These are phyloP conservation scores for Pantherophis vulpinus DNA, from an alignment of 2,797 vertebrate genomes.

Conservation along the genomic window DNA sequence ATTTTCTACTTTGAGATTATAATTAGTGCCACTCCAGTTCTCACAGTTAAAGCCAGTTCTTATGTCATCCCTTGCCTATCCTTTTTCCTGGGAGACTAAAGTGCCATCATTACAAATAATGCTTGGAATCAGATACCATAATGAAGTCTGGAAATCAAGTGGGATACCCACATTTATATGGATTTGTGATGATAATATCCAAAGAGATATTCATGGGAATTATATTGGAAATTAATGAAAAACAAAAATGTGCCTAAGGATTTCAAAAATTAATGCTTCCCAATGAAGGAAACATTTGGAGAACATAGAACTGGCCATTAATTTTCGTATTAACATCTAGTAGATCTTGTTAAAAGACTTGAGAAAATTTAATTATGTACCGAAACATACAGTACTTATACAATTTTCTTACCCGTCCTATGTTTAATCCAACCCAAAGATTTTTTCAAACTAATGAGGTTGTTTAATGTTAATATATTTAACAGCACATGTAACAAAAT, in stretches of 20 bases:
- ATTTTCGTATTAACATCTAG: not conserved
- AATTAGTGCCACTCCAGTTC: slow-evolving; percentile 7
- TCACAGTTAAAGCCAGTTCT: slow-evolving; percentile 4
- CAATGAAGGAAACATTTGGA: not conserved
- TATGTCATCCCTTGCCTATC: not conserved
- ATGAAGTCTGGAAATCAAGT: not conserved
- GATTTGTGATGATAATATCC: not conserved
- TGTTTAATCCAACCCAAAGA: not conserved
- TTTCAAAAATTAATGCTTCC: not conserved
- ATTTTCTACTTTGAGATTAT: not conserved
- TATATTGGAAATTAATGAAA: not conserved
- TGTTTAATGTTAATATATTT: too few relatives aligned
- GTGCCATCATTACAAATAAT: not conserved
- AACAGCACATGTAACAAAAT: too few relatives aligned
- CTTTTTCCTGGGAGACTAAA: slow-evolving; percentile 6
- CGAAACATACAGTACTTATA: not conserved
- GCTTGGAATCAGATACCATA: not conserved
- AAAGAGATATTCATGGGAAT: not conserved
- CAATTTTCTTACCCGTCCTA: not conserved
- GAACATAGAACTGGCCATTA: not conserved
- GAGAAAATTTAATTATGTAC: not conserved
- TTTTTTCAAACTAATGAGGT: not conserved
- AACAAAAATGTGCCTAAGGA: not conserved
- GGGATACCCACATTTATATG: not conserved
- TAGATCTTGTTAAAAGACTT: not conserved